Evolutionary conservation across 2,113 vertebrate species (phyloP).

Genomic region (Dendropsophus ebraccatus): DNA sequence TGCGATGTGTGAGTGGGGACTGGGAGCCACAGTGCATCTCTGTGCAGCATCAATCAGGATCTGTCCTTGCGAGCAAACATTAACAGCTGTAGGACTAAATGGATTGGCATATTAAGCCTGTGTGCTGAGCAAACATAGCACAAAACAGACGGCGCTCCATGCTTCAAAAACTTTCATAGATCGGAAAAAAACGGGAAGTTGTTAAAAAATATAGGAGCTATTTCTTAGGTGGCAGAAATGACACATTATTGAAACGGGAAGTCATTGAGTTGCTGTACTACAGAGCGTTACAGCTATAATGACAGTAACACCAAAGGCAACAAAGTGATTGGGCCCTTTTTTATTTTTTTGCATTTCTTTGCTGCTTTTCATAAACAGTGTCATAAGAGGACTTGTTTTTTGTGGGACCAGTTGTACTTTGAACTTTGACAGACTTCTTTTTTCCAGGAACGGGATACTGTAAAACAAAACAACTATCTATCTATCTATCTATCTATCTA

Average conservation of each 20-base stretch:
- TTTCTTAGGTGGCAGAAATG: background rate
- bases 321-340: too few species aligned
- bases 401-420: too few species aligned
- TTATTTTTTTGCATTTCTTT: too few species aligned
- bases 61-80: slow-evolving; percentile 39
- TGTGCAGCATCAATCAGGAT: slow-evolving; percentile 41
- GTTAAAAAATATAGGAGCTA: background rate
- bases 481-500: too few species aligned
- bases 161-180: slow-evolving; percentile 20
- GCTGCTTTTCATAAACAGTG: too few species aligned
- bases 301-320: background rate
- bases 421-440: too few species aligned
- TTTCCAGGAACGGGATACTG: too few species aligned
- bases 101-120: slow-evolving; percentile 28
- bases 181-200: background rate
- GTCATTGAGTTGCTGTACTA: background rate
- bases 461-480: too few species aligned
- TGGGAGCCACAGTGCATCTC: slow-evolving; percentile 19
- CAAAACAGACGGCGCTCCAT: slow-evolving; percentile 12
- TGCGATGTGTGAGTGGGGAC: slow-evolving; percentile 26
- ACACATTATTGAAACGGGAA: background rate
- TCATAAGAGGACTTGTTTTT: too few species aligned
- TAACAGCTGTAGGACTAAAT: slow-evolving; percentile 45
- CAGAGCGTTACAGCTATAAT: background rate
- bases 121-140: slow-evolving; percentile 28